Percentiles rank a stretch among this genome's conserved stretches.
Evolutionary conservation across 2,888 invertebrate species (phyloP).

Genomic region (Cheilosia pagana): DNA sequence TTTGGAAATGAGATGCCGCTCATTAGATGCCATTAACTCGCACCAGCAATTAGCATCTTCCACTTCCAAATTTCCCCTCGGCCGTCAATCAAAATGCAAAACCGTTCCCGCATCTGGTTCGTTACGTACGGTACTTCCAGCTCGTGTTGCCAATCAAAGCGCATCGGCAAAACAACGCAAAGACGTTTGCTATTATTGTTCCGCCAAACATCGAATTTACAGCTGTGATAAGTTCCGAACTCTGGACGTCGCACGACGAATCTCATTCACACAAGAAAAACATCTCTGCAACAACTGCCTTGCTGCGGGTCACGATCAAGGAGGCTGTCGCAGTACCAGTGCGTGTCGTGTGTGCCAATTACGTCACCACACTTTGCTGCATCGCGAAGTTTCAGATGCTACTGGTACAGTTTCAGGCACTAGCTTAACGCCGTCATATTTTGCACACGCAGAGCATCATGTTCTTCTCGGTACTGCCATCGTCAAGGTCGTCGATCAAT

Average conservation of each 20-base stretch:
- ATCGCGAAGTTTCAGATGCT: neutral
- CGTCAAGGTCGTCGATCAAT: slow-evolving; percentile 25
- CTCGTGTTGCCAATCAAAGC: neutral
- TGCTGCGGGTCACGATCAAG: neutral
- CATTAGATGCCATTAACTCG: slow-evolving; percentile 7
- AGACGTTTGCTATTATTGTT: slow-evolving; percentile 1
- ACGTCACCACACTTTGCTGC: slow-evolving; percentile 17
- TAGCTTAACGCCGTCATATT: neutral
- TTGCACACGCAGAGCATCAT: neutral
- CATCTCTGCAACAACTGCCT: slow-evolving; percentile 10
- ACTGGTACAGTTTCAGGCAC: neutral
- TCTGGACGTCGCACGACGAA: slow-evolving; percentile 7
- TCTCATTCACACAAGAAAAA: slow-evolving; percentile 3
- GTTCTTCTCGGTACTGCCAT: slow-evolving; percentile 30
- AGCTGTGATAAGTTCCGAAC: slow-evolving; percentile 24
- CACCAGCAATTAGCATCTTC: neutral
- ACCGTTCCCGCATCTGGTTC: neutral
- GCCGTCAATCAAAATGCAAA: neutral
- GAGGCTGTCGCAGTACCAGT: slow-evolving; percentile 8
- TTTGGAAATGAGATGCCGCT: slow-evolving; percentile 35
- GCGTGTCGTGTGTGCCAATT: slow-evolving; percentile 9
- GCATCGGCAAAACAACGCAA: neutral
- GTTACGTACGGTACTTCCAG: neutral
- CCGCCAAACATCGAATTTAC: slow-evolving; percentile 23
- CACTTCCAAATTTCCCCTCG: neutral